Evolutionary conservation across 2,797 vertebrate genomes (phyloP), one percentile per base, ranked within the genome.

Genomic region (Alauda arvensis): DNA sequence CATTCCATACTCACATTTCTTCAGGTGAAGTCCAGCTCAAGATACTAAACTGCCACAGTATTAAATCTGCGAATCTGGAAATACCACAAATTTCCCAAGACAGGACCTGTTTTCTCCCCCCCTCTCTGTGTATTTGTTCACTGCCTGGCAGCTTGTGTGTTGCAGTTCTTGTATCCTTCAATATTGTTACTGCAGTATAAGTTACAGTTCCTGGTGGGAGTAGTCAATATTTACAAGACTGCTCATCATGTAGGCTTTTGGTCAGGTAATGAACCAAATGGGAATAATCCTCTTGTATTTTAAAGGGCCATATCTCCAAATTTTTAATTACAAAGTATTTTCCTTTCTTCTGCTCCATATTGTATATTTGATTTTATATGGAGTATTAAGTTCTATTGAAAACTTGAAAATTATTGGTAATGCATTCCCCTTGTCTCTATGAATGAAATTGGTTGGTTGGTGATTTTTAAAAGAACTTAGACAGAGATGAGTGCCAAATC

Each of bases 221-320:
- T 42, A 85, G 81, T 83, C 87, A 89, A 42, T 93, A 61, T 82
- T 91, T 91, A 85, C 62, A 94, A 75, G 61, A 88, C 69, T 1
- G 3, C 61, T 89, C 55, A 37, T 81, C 65, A 33, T 77, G 43
- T 81, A 88, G 59, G 34, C 68, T 86, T 91, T 87, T 70, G n/a
- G 71, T 70, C 28, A 2, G 61, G 34, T 89, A 75, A 43, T 59
- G 56, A 80, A 70, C 37, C 57, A 85, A 71, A 87, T 48, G 61
- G 40, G 43, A 69, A 65, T 66, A 85, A 90, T 66, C 21, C 18
- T 43, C 26, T 60, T 68, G 34, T 1, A 0, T 85, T 86, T 87
- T 72, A 80, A 79, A 77, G 72, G 24, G 39, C 56, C 53, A 4
- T 52, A 29, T 69, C 48, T 88, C 65, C 25, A 79, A 61, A 43